Evolutionary conservation across 2,113 vertebrate species (phyloP), one percentile per base, ranked within the genome.

Genomic region (Canis aureus): DNA sequence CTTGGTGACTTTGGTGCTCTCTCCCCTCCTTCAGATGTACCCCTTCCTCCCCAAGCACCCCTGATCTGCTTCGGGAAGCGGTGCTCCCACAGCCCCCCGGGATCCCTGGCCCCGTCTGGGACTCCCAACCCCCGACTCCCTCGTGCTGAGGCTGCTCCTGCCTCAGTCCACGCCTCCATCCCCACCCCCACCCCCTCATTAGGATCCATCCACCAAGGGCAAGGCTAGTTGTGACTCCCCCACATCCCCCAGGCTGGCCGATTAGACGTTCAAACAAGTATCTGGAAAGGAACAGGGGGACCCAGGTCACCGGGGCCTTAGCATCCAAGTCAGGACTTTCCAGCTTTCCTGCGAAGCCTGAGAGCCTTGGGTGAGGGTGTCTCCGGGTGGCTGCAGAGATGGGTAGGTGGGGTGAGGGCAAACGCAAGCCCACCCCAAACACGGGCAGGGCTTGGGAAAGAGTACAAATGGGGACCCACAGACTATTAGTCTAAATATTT

Each of bases 401-500:
- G n/a, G 16, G 59, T 76, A n/a, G 8, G 32, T 53, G 53, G 29
- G 53, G 38, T 49, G 49, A 89, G 5, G 38, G 23, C 38, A 0
- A 5, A 38, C 13, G 17, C 8, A 22, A 35, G 57, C 19, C 62
- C 27, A 51, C 59, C 32, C 12, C 38, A 29, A 89, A 95, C 20
- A 20, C 43, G 78, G 59, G 73, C 51, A 25, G 32, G 69, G 32
- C 20, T 87, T 23, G 49, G 19, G 55, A 57, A 69, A 91, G 9
- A 62, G 81, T 76, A 76, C 84, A 96, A 85, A 86, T 55, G 57
- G 90, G 97, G 83, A 90, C 38, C 53, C 80, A 62, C 32, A 57
- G 57, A 66, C 79, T 89, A 4, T 73, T 95, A 93, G 69, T 94
- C 69, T 97, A 93, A 97, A 97, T 94, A 95, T 81, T 96, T 89